These are phyloP conservation scores for Pelusios castaneus DNA, from an alignment of 2,113 vertebrate genomes.

Conservation along the genomic window DNA sequence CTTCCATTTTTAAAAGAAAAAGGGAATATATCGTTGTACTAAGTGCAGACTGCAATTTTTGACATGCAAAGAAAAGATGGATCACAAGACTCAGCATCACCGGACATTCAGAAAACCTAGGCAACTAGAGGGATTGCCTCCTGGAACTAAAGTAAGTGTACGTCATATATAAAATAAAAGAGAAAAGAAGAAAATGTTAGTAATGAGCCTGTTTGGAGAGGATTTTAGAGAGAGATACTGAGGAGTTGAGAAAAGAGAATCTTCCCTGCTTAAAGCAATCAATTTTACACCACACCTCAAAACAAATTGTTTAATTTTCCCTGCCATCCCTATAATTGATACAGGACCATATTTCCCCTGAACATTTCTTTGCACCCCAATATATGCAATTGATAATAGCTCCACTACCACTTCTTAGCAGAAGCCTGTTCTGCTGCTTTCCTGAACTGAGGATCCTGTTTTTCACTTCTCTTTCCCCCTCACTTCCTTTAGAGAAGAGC, in stretches of 20 bases:
- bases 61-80: conserved; percentile 94
- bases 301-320: background rate
- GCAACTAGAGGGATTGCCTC: conserved; percentile 93
- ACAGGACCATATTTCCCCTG: background rate
- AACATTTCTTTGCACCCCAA: background rate
- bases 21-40: conserved; percentile 94
- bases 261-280: background rate
- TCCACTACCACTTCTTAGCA: background rate
- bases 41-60: conserved; percentile 97
- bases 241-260: background rate
- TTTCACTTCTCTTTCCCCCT: fast-evolving
- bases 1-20: conserved; percentile 82
- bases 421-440: background rate
- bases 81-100: conserved; percentile 93
- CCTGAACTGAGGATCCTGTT: background rate
- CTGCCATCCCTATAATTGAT: background rate
- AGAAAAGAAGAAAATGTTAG: background rate
- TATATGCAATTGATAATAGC: background rate
- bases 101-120: conserved; percentile 94
- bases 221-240: background rate
- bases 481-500: background rate
- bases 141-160: conserved; percentile 92
- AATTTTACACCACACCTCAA: background rate
- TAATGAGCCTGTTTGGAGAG: background rate
- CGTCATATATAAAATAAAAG: background rate